Conservation (phyloP, 2,797 vertebrate species). For the Chiloscyllium punctatum region DNA sequence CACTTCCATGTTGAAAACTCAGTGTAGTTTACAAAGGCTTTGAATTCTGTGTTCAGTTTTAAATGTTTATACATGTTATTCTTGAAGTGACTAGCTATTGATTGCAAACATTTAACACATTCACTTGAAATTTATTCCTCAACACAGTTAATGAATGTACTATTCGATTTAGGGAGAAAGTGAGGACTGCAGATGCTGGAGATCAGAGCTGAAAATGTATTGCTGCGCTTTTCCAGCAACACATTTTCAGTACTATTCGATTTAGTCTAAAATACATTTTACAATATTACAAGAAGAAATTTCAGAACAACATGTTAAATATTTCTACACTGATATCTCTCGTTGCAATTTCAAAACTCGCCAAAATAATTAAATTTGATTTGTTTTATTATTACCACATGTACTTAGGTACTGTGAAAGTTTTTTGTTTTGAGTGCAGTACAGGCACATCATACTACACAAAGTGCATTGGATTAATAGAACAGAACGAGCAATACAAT, state of each 20-base stretch:
- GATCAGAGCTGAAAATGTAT: too few species aligned
- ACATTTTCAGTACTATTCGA: too few species aligned
- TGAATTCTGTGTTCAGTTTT: background rate
- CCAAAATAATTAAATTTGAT: background rate
- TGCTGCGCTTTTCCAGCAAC: too few species aligned
- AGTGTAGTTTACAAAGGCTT: background rate
- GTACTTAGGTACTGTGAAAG: too few species aligned
- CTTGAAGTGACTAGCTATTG: background rate
- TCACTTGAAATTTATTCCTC: background rate
- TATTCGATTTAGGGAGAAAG: too few species aligned
- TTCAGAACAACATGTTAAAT: background rate
- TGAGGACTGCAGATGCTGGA: too few species aligned
- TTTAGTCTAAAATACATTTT: too few species aligned
- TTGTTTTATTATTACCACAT: too few species aligned
- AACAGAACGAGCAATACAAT: too few species aligned
- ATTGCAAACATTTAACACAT: background rate
- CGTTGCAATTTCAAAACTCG: background rate
- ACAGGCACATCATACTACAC: too few species aligned
- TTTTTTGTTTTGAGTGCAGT: too few species aligned
- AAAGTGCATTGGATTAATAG: too few species aligned
- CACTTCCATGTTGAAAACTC: background rate
- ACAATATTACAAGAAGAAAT: background rate
- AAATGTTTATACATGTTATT: background rate
- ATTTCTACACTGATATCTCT: background rate
- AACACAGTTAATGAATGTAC: background rate